phyloP scores from a whole-genome alignment of 2,888 invertebrate genomes.

The Spialia ferax region DNA sequence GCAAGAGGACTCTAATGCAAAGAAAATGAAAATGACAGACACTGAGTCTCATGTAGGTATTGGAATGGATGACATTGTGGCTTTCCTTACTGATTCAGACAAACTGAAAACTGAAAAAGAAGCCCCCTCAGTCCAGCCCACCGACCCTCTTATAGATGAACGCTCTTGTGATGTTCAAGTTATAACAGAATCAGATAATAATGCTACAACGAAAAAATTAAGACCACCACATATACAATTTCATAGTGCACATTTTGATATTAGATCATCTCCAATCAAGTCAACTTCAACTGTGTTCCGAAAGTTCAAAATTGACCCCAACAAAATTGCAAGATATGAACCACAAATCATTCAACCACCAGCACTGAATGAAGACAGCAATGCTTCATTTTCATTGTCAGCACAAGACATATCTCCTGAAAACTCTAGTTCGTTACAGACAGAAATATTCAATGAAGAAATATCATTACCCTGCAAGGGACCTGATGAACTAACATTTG shows the following conservation, averaged over 20 bases:
- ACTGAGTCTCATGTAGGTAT: constrained; percentile 60
- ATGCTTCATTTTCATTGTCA: constrained; percentile 26
- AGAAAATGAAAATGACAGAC: constrained; percentile 53
- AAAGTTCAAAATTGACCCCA: constrained; percentile 77
- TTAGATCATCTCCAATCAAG: constrained; percentile 79
- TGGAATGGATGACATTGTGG: constrained; percentile 61
- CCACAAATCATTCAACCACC: constrained; percentile 68
- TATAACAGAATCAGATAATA: constrained; percentile 39
- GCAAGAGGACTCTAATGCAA: constrained; percentile 58
- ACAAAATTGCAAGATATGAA: constrained; percentile 70
- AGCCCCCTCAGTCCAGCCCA: constrained; percentile 25
- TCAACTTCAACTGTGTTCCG: constrained; percentile 72
- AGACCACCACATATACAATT: constrained; percentile 66
- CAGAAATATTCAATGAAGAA: constrained; percentile 62
- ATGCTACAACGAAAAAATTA: constrained; percentile 47
- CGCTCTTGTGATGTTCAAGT: constrained; percentile 32
- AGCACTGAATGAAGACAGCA: constrained; percentile 52
- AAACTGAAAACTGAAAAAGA: constrained; percentile 45
- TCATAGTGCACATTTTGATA: constrained; percentile 79
- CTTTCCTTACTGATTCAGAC: constrained; percentile 47
- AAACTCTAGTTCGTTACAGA: constrained; percentile 22
- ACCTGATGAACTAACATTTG: constrained; percentile 55
- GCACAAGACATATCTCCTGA: constrained; percentile 14
- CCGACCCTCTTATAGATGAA: constrained; percentile 37
- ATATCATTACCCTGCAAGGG: constrained; percentile 61